Base-by-base conservation (phyloP, 2,797 vertebrate species). In the Anisognathus igniventris region DNA sequence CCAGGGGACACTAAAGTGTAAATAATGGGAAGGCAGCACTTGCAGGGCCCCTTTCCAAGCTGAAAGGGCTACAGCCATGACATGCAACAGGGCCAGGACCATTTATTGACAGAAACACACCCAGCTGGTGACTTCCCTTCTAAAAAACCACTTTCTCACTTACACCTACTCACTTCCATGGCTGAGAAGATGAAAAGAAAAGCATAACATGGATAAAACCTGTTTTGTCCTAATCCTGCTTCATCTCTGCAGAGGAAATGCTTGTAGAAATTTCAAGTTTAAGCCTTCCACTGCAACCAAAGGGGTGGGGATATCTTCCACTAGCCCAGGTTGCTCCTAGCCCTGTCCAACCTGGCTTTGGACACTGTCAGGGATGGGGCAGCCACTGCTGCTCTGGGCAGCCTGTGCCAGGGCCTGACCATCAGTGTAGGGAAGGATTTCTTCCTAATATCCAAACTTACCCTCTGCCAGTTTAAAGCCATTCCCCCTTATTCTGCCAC, bases 101-200 rank as follows among this genome's bases (percentile, higher is more conserved):
- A 35, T 47, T 57, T 37, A 17, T 0, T 5, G 14, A 35, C 60
- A 68, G 50, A 68, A 81, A 66, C 0, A 0, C 21, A 30, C 5
- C 48, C 30, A 35, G 6, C 37, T 78, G 54, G 16, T 27, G 40
- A 54, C 39, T 56, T 67, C 13, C n/a, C 45, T 78, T 60, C 44
- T 14, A 14, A 56, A 56, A 84, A 73, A 19, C 10, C 40, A n/a
- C 80, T 8, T 85, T 88, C 65, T 67, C 67, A 56, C 73, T 60
- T 53, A 23, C 48, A 78, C 30, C 72, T 45, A 27, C 39, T 80
- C 56, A 21, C 48, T 84, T 68, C 54, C 39, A 31, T 2, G 31
- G 39, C 45, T 47, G 47, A 61, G 68, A 73, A 54, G n/a, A 28
- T 31, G 37, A 57, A 57, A 64, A 37, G 17, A 14, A 31, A 92